Percentiles rank a stretch among this genome's conserved stretches.
These are phyloP conservation scores for Pipistrellus pygmaeus DNA, from an alignment of 2,797 vertebrate species.

Conservation along the genomic window DNA sequence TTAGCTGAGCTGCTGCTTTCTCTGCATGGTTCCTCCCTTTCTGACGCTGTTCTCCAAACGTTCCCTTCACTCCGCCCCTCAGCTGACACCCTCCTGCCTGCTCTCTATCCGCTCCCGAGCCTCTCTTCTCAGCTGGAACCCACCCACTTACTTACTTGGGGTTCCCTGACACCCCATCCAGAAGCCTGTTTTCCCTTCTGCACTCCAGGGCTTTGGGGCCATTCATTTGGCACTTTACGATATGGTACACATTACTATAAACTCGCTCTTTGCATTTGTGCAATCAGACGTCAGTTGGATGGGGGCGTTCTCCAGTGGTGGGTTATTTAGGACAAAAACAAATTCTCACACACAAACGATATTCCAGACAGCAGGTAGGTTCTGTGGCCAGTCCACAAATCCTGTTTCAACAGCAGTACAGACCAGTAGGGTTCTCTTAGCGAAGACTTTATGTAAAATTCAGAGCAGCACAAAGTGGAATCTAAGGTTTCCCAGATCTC, in stretches of 20 bases:
- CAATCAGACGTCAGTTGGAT: not conserved
- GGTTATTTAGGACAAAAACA: constrained; percentile 36
- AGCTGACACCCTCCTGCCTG: not conserved
- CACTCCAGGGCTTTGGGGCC: not conserved
- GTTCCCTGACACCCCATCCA: not conserved
- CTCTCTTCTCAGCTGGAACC: not conserved
- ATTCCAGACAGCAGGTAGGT: not conserved
- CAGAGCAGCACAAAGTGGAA: constrained; percentile 45
- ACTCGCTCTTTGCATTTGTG: not conserved
- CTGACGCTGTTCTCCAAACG: rapidly evolving
- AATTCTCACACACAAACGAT: constrained; percentile 10
- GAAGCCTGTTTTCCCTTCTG: not conserved
- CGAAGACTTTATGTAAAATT: constrained; percentile 57
- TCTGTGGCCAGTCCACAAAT: constrained; percentile 46
- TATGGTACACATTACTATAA: not conserved
- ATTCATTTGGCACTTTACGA: not conserved
- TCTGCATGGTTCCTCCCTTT: not conserved
- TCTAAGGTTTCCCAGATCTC: constrained; percentile 60
- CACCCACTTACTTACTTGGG: not conserved
- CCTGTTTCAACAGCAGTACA: constrained; percentile 7
- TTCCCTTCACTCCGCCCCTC: not conserved
- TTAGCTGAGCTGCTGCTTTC: not conserved
- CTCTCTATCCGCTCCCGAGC: not conserved
- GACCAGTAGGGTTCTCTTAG: not conserved
- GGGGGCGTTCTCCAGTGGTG: not conserved